Base-by-base conservation (phyloP, 2,797 vertebrate species). In the Epinephelus malabaricus region DNA sequence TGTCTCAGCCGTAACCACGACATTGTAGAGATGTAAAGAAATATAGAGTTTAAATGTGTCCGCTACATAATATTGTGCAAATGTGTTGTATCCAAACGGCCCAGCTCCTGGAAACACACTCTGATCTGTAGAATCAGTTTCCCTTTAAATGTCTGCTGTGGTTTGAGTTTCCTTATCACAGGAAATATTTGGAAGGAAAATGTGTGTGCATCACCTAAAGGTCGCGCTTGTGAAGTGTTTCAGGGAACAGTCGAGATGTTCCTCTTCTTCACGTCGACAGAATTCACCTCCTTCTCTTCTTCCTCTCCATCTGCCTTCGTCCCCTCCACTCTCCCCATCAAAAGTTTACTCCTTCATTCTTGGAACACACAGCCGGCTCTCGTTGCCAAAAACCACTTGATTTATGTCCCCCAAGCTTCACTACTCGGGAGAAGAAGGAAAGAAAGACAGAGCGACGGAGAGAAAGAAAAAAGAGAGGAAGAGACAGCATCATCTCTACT, bases 351-450 rank as follows among this genome's bases (percentile, higher is more conserved):
- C 70, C 65, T 76, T 72, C 73, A 15, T 34, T 76, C 79, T 47
- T 81, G 67, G 70, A 90, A 76, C 43, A 23, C 56, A 19, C 17
- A 34, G 0, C 19, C 63, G 1, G 40, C 47, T 61, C 56, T 0
- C 0, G 9, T 19, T 82, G 82, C 82, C 77, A 79, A 72, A 80
- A 81, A 73, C 12, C 77, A 50, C 76, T 82, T 82, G 79, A 91
- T 88, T 86, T 73, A 78, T 73, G 70, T 85, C 62, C 51, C 76
- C 51, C n/a, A 47, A 59, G 65, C 49, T n/a, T 71, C 47, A 7
- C 45, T 61, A 17, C 70, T 47, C 2, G 12, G 25, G 40, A 53
- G 34, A 34, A 27, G 59, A 19, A 30, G 47, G 49, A 67, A 11
- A 65, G 38, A 21, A 53, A 3, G n/a, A 25, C 27, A 30, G 21